Evolutionary conservation across 2,113 vertebrate species (phyloP).

Genomic region (Lophochroa leadbeateri): DNA sequence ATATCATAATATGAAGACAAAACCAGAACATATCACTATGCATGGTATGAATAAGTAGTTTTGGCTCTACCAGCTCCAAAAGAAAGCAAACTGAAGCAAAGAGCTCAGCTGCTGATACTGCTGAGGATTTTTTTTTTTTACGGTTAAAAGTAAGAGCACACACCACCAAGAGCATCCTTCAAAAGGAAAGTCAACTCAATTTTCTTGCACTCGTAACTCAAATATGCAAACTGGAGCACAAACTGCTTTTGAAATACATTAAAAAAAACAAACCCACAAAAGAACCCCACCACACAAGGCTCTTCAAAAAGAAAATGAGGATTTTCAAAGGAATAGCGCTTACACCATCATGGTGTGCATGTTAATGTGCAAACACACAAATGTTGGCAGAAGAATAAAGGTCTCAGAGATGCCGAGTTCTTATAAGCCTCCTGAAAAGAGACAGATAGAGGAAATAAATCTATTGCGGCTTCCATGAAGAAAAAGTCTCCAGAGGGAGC

Average conservation of each 20-base stretch:
- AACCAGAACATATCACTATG: not conserved
- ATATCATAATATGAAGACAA: not conserved
- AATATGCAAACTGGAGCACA: not conserved
- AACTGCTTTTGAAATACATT: not conserved
- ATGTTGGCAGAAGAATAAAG: not conserved
- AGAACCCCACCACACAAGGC: not conserved
- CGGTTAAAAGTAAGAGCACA: not conserved
- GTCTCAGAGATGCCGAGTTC: not conserved
- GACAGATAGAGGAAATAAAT: constrained; percentile 6
- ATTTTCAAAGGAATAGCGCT: not conserved
- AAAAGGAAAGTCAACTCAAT: not conserved
- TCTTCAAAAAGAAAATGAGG: not conserved
- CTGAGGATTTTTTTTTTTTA: not conserved
- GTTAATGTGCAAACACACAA: constrained; percentile 9
- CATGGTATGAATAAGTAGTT: not conserved
- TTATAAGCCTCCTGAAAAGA: not conserved
- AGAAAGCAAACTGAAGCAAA: not conserved
- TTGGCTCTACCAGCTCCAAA: not conserved
- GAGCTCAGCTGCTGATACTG: not conserved
- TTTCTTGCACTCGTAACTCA: not conserved
- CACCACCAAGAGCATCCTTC: not conserved
- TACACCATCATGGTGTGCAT: not conserved
- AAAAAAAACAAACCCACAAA: not conserved
- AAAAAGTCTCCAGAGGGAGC: not conserved
- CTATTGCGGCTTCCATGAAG: not conserved